Evolutionary conservation across 2,113 vertebrate species (phyloP).

Genomic region (Neofelis nebulosa): DNA sequence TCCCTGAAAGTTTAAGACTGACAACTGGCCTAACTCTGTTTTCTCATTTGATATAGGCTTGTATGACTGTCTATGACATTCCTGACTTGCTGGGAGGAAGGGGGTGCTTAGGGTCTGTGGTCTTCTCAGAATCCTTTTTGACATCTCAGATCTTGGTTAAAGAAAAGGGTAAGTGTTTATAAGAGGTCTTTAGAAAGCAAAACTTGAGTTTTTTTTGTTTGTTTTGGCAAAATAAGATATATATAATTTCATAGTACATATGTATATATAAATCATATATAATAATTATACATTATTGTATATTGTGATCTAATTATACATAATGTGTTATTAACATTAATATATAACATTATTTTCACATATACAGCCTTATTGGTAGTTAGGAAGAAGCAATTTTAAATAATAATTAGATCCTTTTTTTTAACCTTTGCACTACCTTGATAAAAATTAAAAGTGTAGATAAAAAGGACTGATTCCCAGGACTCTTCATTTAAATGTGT

Average conservation of each 20-base stretch:
- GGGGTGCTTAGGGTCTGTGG: constrained; percentile 91
- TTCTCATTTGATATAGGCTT: constrained; percentile 85
- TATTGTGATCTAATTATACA: no score
- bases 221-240: constrained; percentile 34
- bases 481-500: not conserved
- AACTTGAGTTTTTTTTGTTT: not conserved
- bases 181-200: not conserved
- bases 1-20: not conserved
- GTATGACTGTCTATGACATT: constrained; percentile 92
- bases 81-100: constrained; percentile 88
- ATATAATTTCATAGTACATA: not conserved
- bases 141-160: constrained; percentile 94
- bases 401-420: not conserved
- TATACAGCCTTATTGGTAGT: not conserved
- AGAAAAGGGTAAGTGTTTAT: constrained; percentile 87
- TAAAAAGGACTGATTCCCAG: constrained; percentile 23
- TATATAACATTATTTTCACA: no score
- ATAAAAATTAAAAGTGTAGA: constrained; percentile 32
- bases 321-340: no score
- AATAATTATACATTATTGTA: not conserved
- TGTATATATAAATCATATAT: not conserved
- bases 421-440: not conserved
- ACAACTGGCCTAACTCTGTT: not conserved
- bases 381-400: constrained; percentile 20
- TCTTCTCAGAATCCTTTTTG: constrained; percentile 97